These are phyloP conservation scores for Thalassarche chlororhynchos DNA, from an alignment of 2,113 vertebrate genomes.

Conservation along the genomic window DNA sequence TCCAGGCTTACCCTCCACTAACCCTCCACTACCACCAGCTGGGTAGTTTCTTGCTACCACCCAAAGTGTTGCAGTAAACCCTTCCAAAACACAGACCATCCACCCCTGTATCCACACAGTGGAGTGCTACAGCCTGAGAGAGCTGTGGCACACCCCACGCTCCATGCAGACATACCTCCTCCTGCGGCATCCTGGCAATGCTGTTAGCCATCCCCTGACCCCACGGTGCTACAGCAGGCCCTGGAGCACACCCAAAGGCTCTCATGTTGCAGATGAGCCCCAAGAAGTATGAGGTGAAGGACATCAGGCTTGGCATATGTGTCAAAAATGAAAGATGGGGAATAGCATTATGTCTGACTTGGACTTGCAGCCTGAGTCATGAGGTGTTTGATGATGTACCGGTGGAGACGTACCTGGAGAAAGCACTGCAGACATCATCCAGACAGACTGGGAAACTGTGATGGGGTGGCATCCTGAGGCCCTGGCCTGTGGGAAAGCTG, in stretches of 20 bases:
- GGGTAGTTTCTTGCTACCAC: neutral
- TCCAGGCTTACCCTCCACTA: neutral
- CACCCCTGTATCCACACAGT: neutral
- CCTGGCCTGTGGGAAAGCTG: neutral
- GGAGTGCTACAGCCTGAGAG: neutral
- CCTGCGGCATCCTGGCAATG: neutral
- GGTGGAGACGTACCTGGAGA: neutral
- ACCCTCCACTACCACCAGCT: neutral
- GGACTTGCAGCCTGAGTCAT: neutral
- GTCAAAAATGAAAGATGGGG: neutral
- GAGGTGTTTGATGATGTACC: neutral
- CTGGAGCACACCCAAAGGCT: neutral
- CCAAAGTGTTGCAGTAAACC: neutral
- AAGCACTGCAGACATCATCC: neutral
- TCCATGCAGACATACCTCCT: neutral
- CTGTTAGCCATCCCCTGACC: neutral
- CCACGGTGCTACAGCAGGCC: neutral
- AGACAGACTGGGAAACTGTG: neutral
- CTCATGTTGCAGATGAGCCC: neutral
- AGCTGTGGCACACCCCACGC: rapidly evolving
- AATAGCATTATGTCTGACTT: neutral
- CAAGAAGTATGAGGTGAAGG: neutral
- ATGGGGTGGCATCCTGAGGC: neutral
- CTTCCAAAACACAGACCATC: neutral
- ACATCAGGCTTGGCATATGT: neutral